Percentiles rank a stretch among this genome's conserved stretches.
Conservation (phyloP, 2,888 invertebrate species). For the Napeogenes inachia region DNA sequence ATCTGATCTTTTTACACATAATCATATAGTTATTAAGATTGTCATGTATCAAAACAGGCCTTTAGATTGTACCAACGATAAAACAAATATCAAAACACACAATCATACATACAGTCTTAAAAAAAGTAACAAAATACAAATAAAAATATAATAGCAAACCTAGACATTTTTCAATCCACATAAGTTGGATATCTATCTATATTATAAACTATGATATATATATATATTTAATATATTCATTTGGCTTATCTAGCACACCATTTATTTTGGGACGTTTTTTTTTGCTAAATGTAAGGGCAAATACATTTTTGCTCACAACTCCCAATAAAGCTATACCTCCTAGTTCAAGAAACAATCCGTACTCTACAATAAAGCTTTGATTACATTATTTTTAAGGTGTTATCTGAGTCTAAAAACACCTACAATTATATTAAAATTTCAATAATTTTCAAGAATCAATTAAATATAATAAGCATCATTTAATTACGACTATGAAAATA, state of each 20-base stretch:
- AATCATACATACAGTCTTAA: neutral
- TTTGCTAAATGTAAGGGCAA: conserved; percentile 3
- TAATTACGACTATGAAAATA: no score
- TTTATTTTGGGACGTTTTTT: conserved; percentile 32
- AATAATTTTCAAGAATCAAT: no score
- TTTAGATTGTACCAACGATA: neutral
- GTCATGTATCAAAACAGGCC: no score
- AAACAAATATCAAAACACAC: neutral
- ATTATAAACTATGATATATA: conserved; percentile 39
- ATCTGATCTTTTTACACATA: no score
- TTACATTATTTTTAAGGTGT: no score
- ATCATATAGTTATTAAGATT: no score
- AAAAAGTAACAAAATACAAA: neutral
- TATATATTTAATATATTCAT: conserved; percentile 44
- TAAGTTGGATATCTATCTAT: neutral
- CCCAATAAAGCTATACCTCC: conserved; percentile 1
- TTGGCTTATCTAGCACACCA: conserved; percentile 68
- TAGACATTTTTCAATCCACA: neutral
- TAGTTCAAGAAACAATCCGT: no score
- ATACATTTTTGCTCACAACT: neutral
- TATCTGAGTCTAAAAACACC: no score
- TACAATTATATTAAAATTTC: no score
- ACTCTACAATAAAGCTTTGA: no score
- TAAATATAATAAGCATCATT: no score
- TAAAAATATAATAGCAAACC: neutral